These are phyloP conservation scores for Dasyornis broadbenti DNA, from an alignment of 2,113 vertebrate species.

Conservation along the genomic window DNA sequence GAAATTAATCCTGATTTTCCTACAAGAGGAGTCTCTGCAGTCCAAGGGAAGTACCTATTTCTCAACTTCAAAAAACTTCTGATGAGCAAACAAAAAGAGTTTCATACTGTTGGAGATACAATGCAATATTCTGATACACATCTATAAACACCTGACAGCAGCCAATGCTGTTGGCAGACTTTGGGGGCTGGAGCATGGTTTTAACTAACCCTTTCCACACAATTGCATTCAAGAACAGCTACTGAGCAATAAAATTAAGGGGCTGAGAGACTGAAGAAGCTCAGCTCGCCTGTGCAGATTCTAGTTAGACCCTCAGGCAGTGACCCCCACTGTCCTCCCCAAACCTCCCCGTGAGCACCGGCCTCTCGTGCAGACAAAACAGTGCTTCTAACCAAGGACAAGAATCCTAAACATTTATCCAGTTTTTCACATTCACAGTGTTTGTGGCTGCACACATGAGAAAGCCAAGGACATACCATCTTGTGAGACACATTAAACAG, in stretches of 20 bases:
- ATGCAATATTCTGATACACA: neutral
- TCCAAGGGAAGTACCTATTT: neutral
- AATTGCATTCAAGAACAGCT: neutral
- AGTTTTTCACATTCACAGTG: neutral
- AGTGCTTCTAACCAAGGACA: neutral
- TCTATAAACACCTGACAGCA: rapidly evolving
- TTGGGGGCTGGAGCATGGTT: neutral
- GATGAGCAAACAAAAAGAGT: neutral
- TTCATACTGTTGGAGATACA: neutral
- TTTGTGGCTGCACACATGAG: neutral
- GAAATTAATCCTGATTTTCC: neutral
- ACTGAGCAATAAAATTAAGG: neutral
- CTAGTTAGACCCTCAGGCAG: neutral
- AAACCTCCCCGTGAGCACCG: neutral
- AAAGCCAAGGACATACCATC: neutral
- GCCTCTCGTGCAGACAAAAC: neutral
- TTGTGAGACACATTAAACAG: neutral
- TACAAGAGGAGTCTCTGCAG: neutral
- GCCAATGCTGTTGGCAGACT: neutral
- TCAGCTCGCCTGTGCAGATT: neutral
- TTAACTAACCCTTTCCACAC: neutral
- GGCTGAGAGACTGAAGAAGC: neutral
- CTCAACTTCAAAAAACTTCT: neutral
- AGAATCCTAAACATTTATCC: neutral
- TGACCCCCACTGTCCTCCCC: neutral